Evolutionary conservation across 2,113 vertebrate species (phyloP), one percentile per base, ranked within the genome.

Genomic region (Lynx canadensis): DNA sequence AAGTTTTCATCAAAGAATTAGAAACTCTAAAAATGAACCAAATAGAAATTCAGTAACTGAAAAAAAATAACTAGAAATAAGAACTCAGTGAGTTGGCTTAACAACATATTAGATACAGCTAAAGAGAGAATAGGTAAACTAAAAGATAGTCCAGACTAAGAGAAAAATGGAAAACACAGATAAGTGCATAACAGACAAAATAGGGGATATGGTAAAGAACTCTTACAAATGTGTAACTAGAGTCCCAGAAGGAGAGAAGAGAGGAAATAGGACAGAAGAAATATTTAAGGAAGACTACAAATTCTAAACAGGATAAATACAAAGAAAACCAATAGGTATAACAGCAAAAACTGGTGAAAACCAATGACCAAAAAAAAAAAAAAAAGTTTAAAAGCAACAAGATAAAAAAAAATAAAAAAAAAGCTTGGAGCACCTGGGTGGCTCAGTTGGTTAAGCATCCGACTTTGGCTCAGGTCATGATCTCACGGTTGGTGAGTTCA

Each of bases 21-120:
- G 66, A 84, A 94, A 87, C 38, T 82, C 33, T 87, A 85, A 95
- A 86, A 93, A 65, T 80, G 25, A 97, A 66, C 38, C 76, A 96
- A 78, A 83, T 31, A 63, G 60, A 86, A 97, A 90, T 80, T 50
- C 63, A 65, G 3, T 45, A 83, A 87, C 52, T 87, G 29, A 82
- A 90, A 97, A 95, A 68, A 79, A 79, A 66, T 50, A 55, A 92
- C 45, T 68, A 55, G 94, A 96, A 82, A 63, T 69, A 55, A n/a
- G 41, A 73, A 71, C 33, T 45, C 15, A 57, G 13, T n/a, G 16
- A 89, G 78, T 73, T 29, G 23, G 13, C 21, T 94, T 82, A 94
- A 92, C 79, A 94, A 45, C 33, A 52, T 29, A 78, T 78, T 50
- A 87, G 31, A 78, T 68, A 93, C 1, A 85, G 36, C 18, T 74